Conservation (phyloP, 2,888 invertebrate species). For the Agrotis puta region DNA sequence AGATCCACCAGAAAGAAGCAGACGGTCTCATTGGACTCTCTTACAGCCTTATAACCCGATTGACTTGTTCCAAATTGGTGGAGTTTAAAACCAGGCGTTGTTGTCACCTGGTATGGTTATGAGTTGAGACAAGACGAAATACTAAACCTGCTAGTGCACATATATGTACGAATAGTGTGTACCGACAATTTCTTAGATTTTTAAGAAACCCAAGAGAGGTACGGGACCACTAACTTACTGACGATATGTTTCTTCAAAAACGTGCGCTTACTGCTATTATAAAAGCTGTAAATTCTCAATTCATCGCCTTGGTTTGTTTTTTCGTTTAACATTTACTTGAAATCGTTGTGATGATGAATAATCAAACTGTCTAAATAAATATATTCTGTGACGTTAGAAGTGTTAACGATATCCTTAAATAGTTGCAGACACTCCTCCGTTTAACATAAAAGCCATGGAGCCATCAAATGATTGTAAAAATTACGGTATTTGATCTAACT, state of each 20-base stretch:
- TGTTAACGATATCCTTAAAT: conserved; percentile 5
- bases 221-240: not conserved
- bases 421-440: not conserved
- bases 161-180: no score
- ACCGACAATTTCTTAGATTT: no score
- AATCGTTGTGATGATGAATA: conserved; percentile 9
- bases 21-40: no score
- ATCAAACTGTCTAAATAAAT: conserved; percentile 23
- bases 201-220: not conserved
- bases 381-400: not conserved
- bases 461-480: not conserved
- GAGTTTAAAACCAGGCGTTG: no score
- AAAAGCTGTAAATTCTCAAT: not conserved
- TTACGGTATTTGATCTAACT: conserved; percentile 13
- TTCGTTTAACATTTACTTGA: conserved; percentile 20
- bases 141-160: no score
- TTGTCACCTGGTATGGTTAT: no score
- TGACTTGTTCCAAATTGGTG: no score
- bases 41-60: no score
- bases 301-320: conserved; percentile 7
- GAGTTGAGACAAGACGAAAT: no score
- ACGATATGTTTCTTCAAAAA: not conserved
- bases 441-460: no score
- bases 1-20: no score
- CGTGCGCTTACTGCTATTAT: not conserved